Evolutionary conservation across 1,140 invertebrate species (phyloP).

Genomic region (Bilobella aurantiaca): DNA sequence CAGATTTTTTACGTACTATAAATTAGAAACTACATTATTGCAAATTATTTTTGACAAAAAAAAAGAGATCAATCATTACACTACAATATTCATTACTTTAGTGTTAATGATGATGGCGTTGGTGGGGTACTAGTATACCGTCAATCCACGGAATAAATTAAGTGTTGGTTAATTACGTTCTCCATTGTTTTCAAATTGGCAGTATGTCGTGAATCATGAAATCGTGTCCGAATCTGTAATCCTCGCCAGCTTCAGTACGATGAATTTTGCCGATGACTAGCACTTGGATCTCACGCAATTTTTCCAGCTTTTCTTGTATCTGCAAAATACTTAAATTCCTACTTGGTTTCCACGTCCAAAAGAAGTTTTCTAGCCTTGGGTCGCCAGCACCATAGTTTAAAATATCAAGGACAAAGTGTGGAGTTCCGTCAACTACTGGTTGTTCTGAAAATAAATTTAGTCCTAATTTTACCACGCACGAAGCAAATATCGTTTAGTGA

Average conservation of each 20-base stretch:
- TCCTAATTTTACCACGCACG: neutral
- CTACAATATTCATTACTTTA: too few species aligned
- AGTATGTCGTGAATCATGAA: neutral
- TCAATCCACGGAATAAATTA: too few species aligned
- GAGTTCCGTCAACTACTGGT: neutral
- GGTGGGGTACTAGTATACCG: too few species aligned
- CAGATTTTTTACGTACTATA: too few species aligned
- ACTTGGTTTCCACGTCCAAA: neutral
- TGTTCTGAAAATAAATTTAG: neutral
- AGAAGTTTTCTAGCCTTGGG: neutral
- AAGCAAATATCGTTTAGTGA: neutral
- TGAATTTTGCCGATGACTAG: neutral
- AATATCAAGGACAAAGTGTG: neutral
- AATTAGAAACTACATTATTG: too few species aligned
- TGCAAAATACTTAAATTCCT: neutral
- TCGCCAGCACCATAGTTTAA: neutral
- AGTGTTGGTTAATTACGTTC: too few species aligned
- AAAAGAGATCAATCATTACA: too few species aligned
- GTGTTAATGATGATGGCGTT: too few species aligned
- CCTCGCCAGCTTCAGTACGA: neutral
- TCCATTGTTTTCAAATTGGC: too few species aligned
- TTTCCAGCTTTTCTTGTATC: neutral
- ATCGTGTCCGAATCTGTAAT: neutral
- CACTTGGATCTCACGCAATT: neutral
- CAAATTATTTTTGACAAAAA: too few species aligned